A percentile compares a stretch with the other conserved stretches of the same genome.
These are phyloP conservation scores for Vidua macroura DNA, from an alignment of 2,113 vertebrate species.

Conservation along the genomic window DNA sequence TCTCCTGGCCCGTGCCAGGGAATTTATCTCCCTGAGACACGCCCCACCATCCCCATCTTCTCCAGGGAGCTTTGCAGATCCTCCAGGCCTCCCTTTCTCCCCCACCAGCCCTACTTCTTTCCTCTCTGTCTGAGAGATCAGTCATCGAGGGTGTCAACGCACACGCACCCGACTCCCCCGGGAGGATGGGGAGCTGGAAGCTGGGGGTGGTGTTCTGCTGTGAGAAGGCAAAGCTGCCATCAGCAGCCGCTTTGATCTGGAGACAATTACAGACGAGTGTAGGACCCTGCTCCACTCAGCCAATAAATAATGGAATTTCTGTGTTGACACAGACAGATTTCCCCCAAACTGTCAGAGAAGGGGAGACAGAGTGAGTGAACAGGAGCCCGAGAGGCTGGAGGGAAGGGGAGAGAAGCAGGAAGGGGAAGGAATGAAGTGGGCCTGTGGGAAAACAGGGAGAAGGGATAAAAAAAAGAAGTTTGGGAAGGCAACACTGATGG, in stretches of 20 bases:
- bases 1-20: background rate
- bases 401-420: constrained; percentile 2
- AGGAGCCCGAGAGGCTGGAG: background rate
- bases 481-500: background rate
- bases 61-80: background rate
- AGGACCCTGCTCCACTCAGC: constrained; percentile 53
- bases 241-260: constrained; percentile 57
- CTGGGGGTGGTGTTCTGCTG: constrained; percentile 45
- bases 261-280: constrained; percentile 61
- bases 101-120: constrained; percentile 54
- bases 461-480: background rate
- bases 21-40: background rate
- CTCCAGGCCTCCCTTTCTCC: background rate
- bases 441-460: background rate
- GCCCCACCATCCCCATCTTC: background rate
- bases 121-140: constrained; percentile 43
- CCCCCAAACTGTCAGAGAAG: constrained; percentile 65
- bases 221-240: constrained; percentile 56
- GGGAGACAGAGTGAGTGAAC: background rate
- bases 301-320: constrained; percentile 61
- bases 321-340: constrained; percentile 63
- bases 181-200: constrained; percentile 14
- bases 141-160: constrained; percentile 5
- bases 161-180: background rate
- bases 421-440: background rate